These are phyloP conservation scores for Pelosia muscerda DNA, from an alignment of 2,888 invertebrate genomes.

Conservation along the genomic window DNA sequence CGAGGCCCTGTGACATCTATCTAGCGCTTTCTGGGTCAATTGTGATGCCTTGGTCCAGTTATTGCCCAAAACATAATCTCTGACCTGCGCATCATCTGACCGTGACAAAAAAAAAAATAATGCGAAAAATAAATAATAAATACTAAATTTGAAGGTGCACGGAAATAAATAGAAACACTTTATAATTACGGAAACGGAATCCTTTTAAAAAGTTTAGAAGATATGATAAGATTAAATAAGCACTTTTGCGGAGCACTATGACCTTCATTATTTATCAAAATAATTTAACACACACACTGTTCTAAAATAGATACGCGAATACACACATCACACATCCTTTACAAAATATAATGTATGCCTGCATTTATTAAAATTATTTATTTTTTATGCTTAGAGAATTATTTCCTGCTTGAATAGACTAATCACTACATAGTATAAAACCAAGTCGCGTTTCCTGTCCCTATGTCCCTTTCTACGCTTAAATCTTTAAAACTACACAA, in stretches of 20 bases:
- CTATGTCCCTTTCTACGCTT: no score
- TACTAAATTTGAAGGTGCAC: neutral
- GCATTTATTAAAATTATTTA: no score
- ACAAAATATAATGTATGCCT: neutral
- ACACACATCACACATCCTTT: neutral
- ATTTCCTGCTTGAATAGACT: no score
- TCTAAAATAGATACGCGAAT: neutral
- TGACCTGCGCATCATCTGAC: conserved; percentile 4
- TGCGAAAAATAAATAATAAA: neutral
- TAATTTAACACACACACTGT: neutral
- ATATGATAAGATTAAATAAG: neutral
- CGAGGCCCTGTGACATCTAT: neutral
- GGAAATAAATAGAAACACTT: conserved; percentile 1
- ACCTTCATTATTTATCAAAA: neutral
- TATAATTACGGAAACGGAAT: neutral
- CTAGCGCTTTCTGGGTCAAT: neutral
- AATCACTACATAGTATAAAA: no score
- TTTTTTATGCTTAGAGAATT: no score
- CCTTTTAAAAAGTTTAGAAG: neutral
- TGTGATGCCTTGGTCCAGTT: neutral
- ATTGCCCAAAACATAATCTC: neutral
- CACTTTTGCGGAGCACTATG: neutral
- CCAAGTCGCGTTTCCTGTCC: no score
- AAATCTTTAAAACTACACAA: no score
- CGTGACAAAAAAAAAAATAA: neutral